Base-by-base conservation (phyloP, 2,888 invertebrate genomes). In the Sylvicola cinctus region DNA sequence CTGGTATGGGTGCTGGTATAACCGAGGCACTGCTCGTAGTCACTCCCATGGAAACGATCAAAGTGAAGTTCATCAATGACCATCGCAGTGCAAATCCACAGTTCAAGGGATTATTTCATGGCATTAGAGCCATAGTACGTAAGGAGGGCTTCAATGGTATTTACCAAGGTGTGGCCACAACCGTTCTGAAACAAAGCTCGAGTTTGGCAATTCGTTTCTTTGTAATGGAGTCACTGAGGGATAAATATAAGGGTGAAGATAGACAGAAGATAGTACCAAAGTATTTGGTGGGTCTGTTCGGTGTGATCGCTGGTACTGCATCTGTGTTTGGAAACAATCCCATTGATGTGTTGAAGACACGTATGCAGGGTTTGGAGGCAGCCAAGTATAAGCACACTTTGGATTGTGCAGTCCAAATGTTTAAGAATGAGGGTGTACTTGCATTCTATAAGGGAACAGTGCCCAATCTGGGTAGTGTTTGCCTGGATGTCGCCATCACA, bases 401-500 rank as follows among this genome's bases (percentile, higher is more conserved):
- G 47, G 93, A 98, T 53, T 99, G 98, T 58, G 78, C 83, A 42
- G 48, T 80, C 38, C 68, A 90, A 58, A 90, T 96, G 31, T 83
- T 84, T 77, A 81, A 73, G 49, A 68, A 91, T 34, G 98, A 99
- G 60, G 98, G 98, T 11, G 75, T 85, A 3, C 54, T 62, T 31
- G 98, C 93, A 58, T 99, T 99, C 66, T 98, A 98, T 68, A 99
- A 98, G 60, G 98, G 98, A 43, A 98, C 96, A 0, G 78, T 98
- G 31, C 98, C 98, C 1, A 68, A 98, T 36, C 64, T 98, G 46
- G 77, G 91, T 47, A 71, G 98, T 40, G 98, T 98, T 2, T 96
- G 96, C 42, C 65, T 96, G 42, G 98, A 99, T 57, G 98, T 98
- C 12, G 95, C 83, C 29, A 96, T 98, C 43, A 98, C 98, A 0